Evolutionary conservation across 2,888 invertebrate genomes (phyloP).

Genomic region (Isotomurus palustris): DNA sequence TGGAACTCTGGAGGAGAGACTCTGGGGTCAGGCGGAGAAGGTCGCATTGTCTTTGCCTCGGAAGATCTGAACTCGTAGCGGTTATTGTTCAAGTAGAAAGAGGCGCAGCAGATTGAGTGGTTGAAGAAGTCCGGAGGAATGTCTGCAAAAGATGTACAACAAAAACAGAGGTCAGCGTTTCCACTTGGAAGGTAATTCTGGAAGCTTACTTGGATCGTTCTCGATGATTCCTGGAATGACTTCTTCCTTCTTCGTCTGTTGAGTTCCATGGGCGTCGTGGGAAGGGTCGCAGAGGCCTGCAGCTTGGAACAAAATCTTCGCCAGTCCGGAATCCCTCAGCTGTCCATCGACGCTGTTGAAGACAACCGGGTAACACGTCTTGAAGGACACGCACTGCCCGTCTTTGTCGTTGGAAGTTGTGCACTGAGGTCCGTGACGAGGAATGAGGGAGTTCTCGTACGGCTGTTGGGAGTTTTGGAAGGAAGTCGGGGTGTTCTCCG

Average conservation of each 20-base stretch:
- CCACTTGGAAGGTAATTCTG: too few species aligned
- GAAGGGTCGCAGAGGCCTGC: constrained; percentile 32
- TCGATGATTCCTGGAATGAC: too few species aligned
- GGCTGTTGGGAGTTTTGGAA: too few species aligned
- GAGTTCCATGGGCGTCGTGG: too few species aligned
- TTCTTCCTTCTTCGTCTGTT: too few species aligned
- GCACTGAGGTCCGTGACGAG: too few species aligned
- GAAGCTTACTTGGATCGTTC: too few species aligned
- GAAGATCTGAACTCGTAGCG: background rate
- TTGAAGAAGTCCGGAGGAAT: constrained; percentile 17
- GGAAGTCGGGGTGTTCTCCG: too few species aligned
- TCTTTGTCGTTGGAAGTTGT: constrained; percentile 22
- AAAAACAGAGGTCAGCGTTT: background rate
- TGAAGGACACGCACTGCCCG: constrained; percentile 23
- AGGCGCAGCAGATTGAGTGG: constrained; percentile 32
- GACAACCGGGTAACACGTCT: constrained; percentile 28
- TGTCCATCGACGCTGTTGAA: constrained; percentile 25
- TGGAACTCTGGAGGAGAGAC: background rate
- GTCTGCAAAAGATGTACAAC: constrained; percentile 11
- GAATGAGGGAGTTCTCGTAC: too few species aligned
- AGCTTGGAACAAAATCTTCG: constrained; percentile 27
- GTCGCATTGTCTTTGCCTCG: background rate
- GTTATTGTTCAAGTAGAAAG: background rate
- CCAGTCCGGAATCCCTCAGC: constrained; percentile 29
- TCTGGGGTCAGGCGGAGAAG: background rate